Percentiles rank a stretch among this genome's conserved stretches.
phyloP scores from a whole-genome alignment of 2,888 invertebrate genomes.

The Barypeithes pellucidus region DNA sequence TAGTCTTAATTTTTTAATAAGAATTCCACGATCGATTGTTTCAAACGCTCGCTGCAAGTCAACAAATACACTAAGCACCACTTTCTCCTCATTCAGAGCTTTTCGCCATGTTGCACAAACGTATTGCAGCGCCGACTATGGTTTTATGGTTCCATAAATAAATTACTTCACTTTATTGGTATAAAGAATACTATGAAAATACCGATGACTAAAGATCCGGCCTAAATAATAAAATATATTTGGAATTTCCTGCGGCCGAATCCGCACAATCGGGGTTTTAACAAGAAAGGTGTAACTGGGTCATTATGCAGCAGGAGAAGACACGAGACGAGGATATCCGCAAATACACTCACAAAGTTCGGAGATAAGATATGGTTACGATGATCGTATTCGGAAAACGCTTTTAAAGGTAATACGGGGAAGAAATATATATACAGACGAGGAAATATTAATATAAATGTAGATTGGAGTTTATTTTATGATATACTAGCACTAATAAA shows the following conservation, averaged over 20 bases:
- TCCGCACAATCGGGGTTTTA: conserved; percentile 23
- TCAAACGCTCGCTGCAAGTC: too few species aligned
- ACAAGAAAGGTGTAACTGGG: conserved; percentile 26
- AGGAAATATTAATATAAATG: too few species aligned
- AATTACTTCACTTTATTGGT: not conserved
- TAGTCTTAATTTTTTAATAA: too few species aligned
- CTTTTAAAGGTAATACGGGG: not conserved
- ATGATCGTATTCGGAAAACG: not conserved
- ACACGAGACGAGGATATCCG: conserved; percentile 32
- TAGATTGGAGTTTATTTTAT: too few species aligned
- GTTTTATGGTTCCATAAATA: too few species aligned
- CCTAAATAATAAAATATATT: conserved; percentile 1
- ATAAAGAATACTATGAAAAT: not conserved
- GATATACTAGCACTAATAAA: too few species aligned
- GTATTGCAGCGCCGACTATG: too few species aligned
- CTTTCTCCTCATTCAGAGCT: too few species aligned
- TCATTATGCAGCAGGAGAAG: conserved; percentile 25
- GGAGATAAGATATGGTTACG: conserved; percentile 16
- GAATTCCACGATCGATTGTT: too few species aligned
- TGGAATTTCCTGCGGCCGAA: conserved; percentile 27
- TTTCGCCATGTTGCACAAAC: too few species aligned
- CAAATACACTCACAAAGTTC: not conserved
- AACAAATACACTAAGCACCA: too few species aligned
- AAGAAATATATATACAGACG: too few species aligned
- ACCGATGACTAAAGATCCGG: conserved; percentile 11